Conservation (phyloP, 2,113 vertebrate species). For the Neotoma lepida region DNA sequence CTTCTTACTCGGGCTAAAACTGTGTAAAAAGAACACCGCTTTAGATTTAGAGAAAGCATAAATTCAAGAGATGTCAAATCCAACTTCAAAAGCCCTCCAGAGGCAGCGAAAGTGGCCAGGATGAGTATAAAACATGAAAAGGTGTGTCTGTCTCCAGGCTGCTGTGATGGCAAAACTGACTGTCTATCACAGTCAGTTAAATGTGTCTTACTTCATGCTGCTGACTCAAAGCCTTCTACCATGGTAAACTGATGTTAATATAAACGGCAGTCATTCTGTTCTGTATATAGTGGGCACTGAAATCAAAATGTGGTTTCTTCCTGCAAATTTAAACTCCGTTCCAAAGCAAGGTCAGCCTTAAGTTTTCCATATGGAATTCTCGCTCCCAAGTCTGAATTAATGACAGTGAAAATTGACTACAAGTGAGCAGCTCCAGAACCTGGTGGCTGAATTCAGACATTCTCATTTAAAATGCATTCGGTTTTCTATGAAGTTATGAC, state of each 20-base stretch:
- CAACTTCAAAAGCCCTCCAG: constrained; percentile 66
- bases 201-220: constrained; percentile 17
- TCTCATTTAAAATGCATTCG: constrained; percentile 10
- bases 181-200: constrained; percentile 1
- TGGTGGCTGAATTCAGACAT: neutral
- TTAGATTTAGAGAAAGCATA: constrained; percentile 55
- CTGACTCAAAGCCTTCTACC: constrained; percentile 1
- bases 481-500: neutral
- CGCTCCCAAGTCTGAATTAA: constrained; percentile 18
- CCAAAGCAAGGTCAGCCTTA: constrained; percentile 34
- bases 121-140: constrained; percentile 58
- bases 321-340: constrained; percentile 19
- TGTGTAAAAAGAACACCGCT: constrained; percentile 55
- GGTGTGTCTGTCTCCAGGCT: constrained; percentile 44
- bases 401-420: constrained; percentile 28
- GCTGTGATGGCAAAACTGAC: constrained; percentile 28
- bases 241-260: constrained; percentile 7
- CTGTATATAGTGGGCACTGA: neutral
- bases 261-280: neutral
- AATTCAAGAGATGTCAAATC: constrained; percentile 68
- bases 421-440: constrained; percentile 49
- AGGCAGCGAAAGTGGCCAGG: neutral
- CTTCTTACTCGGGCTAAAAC: constrained; percentile 15
- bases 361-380: constrained; percentile 40
- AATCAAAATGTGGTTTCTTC: constrained; percentile 52